phyloP scores from a whole-genome alignment of 2,113 vertebrate genomes.

The Ciconia stormi region DNA sequence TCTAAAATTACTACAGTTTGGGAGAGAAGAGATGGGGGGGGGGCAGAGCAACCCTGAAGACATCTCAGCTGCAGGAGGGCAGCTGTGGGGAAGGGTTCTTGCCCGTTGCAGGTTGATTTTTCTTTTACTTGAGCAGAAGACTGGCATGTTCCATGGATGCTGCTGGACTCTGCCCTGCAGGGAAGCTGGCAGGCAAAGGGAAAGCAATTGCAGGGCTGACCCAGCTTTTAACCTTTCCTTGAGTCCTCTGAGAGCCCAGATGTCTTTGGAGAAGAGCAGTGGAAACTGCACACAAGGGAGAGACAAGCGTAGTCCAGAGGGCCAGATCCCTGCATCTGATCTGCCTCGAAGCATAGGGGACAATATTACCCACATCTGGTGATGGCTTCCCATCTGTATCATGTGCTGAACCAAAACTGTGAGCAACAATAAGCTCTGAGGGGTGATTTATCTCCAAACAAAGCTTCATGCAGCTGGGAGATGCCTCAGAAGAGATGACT shows the following conservation, averaged over 20 bases:
- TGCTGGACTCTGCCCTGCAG: background rate
- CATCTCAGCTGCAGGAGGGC: background rate
- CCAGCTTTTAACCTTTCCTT: constrained; percentile 13
- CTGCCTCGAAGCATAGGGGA: background rate
- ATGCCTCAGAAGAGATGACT: background rate
- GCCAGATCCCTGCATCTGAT: background rate
- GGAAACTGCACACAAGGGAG: background rate
- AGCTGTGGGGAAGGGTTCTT: background rate
- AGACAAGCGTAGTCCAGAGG: background rate
- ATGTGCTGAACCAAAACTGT: background rate
- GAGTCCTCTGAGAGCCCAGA: constrained; percentile 9
- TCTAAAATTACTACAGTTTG: background rate
- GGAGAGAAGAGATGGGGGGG: background rate
- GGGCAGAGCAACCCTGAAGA: background rate
- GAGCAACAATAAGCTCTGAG: background rate
- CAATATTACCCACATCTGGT: background rate
- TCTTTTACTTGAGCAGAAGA: background rate
- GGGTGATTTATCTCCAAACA: background rate
- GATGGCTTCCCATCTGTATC: background rate
- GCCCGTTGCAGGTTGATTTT: background rate
- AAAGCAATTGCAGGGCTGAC: background rate
- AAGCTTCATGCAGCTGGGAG: background rate
- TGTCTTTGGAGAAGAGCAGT: background rate
- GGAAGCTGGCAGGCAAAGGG: constrained; percentile 11
- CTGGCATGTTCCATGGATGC: background rate